Base-by-base conservation (phyloP, 2,113 vertebrate genomes). In the Poecile atricapillus region DNA sequence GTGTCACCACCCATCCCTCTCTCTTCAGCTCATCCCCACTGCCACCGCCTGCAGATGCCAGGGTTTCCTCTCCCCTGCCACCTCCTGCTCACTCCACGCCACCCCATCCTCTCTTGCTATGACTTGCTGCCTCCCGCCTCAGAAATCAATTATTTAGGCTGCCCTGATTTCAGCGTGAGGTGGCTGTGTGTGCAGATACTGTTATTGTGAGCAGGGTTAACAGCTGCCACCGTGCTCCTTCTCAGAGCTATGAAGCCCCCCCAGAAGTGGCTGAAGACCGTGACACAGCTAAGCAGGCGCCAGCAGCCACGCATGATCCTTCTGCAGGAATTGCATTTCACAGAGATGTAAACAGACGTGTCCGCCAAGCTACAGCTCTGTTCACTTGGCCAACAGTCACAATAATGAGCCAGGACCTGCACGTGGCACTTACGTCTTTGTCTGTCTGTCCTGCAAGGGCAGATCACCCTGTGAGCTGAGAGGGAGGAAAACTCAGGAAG, bases 91-190 rank as follows among this genome's bases (percentile, higher is more conserved):
- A 0, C 33, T 18, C 23, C 77, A 13, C 62, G 15, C 55, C 47
- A 43, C 15, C 35, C 47, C 8, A 0, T 68, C 43, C 43, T 28
- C 60, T 84, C 73, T 15, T 13, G 19, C 83, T 62, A 7, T 0
- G 30, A 41, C 18, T 9, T 3, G 82, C 67, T 17, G 6, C 17
- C 63, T 83, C 84, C 83, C 56, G 80, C 89, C 81, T 84, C 12
- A 2, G 83, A 89, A 92, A 95, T 96, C 93, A 94, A 88, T 94
- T 91, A 95, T 95, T 95, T 78, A 92, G 89, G 83, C 89, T 92
- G 93, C 93, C 89, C 91, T 93, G 89, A 92, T 96, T 93, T 91
- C 84, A 25, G 20, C 0, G 3, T 1, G 27, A 93, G 63, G 71
- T 63, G 47, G 63, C 50, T 39, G 25, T 1, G 13, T 9, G 62